A percentile compares a stretch with the other conserved stretches of the same genome.
phyloP scores from a whole-genome alignment of 2,888 invertebrate species.

The Timandra comae region DNA sequence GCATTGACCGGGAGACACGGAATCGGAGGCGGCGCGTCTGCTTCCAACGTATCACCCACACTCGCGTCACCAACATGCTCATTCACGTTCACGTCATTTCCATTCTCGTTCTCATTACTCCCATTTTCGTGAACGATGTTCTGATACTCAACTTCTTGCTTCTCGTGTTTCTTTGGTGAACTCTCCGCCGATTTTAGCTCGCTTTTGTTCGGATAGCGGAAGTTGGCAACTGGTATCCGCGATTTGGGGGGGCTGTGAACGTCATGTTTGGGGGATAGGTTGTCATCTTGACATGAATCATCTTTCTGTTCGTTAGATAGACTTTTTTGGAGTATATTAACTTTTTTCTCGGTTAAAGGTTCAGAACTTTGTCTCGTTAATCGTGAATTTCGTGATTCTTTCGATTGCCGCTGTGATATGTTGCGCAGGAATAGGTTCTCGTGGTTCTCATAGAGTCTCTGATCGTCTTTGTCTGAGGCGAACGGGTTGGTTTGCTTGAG shows the following conservation, averaged over 20 bases:
- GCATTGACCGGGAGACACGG: conserved; percentile 70
- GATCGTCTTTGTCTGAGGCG: conserved; percentile 42
- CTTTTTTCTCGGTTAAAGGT: conserved; percentile 51
- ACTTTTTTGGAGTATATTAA: conserved; percentile 50
- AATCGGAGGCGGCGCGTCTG: conserved; percentile 64
- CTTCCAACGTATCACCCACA: conserved; percentile 21
- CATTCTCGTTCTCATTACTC: conserved; percentile 17
- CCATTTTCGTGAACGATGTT: conserved; percentile 38
- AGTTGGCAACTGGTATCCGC: conserved; percentile 66
- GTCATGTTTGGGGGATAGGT: too few relatives aligned
- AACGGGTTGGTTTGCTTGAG: conserved; percentile 55
- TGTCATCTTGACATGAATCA: not conserved
- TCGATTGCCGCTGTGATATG: conserved; percentile 60
- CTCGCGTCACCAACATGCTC: conserved; percentile 8
- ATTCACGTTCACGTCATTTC: conserved; percentile 33
- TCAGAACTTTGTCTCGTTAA: conserved; percentile 62
- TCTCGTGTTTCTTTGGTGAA: conserved; percentile 47
- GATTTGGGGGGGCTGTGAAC: conserved; percentile 48
- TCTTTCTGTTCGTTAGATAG: conserved; percentile 52
- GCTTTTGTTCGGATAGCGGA: conserved; percentile 64
- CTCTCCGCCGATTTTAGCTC: conserved; percentile 52
- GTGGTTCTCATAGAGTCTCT: conserved; percentile 62
- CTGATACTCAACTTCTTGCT: conserved; percentile 54
- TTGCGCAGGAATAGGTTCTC: conserved; percentile 61
- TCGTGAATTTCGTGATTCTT: conserved; percentile 53